A percentile compares a stretch with the other conserved stretches of the same genome.
Evolutionary conservation across 2,113 vertebrate species (phyloP).

Genomic region (Laterallus jamaicensis): DNA sequence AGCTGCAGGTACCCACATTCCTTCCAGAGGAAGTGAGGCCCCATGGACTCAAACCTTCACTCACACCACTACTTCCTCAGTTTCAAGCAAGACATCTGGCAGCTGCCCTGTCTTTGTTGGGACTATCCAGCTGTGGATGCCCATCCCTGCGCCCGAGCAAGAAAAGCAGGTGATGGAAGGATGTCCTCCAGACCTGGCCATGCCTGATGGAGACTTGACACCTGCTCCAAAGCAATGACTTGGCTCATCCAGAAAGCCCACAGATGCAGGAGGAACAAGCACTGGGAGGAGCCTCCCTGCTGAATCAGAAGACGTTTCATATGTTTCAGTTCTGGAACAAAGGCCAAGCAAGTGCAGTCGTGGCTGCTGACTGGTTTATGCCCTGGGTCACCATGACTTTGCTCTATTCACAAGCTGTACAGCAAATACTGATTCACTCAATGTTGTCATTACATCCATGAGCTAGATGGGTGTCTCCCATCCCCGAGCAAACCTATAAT

Average conservation of each 20-base stretch:
- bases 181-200: not conserved
- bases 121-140: not conserved
- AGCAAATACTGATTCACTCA: slow-evolving; percentile 26
- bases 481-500: not conserved
- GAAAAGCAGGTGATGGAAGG: not conserved
- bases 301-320: slow-evolving; percentile 3
- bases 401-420: not conserved
- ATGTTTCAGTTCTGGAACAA: slow-evolving; percentile 1
- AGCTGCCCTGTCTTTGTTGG: not conserved
- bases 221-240: not conserved
- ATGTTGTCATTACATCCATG: not conserved
- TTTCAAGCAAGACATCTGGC: not conserved
- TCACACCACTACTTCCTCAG: not conserved
- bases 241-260: not conserved
- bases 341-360: not conserved
- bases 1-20: not conserved
- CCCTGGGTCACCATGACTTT: slow-evolving; percentile 36
- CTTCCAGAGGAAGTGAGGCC: not conserved
- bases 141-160: not conserved
- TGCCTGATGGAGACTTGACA: not conserved
- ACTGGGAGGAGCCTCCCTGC: not conserved
- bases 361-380: not conserved
- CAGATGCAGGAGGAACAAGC: not conserved
- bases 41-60: not conserved
- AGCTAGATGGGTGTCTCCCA: not conserved